phyloP scores from a whole-genome alignment of 2,888 invertebrate genomes.

The Ariolimax columbianus region DNA sequence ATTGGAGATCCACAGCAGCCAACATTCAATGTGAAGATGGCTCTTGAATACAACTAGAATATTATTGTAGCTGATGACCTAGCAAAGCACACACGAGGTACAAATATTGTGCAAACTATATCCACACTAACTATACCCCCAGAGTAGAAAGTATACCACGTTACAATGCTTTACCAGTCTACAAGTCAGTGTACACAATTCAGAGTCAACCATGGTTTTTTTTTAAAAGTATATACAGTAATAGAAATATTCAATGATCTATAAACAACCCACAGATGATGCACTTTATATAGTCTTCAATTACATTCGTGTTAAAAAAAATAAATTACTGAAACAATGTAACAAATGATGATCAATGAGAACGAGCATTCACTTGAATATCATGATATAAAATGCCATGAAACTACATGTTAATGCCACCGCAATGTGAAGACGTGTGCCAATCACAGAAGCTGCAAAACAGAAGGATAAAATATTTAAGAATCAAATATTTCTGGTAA shows the following conservation, averaged over 20 bases:
- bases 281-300: too few relatives aligned
- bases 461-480: conserved; percentile 35
- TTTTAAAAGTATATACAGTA: neutral
- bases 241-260: too few relatives aligned
- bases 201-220: neutral
- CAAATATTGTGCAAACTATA: neutral
- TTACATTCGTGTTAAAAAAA: neutral
- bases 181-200: neutral
- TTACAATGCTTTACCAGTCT: neutral
- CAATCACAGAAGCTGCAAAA: conserved; percentile 78
- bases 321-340: neutral
- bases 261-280: too few relatives aligned
- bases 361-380: conserved; percentile 67
- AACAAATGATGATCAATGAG: neutral
- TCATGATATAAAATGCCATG: conserved; percentile 77
- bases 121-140: too few relatives aligned
- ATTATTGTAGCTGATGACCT: too few relatives aligned
- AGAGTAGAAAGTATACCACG: neutral
- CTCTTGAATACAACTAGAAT: too few relatives aligned
- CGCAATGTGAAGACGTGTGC: conserved; percentile 78
- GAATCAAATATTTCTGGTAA: neutral
- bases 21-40: too few relatives aligned
- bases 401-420: conserved; percentile 77
- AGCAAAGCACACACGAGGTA: too few relatives aligned
- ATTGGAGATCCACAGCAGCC: too few relatives aligned